Conservation (phyloP, 2,888 invertebrate species). For the Nineta flava region DNA sequence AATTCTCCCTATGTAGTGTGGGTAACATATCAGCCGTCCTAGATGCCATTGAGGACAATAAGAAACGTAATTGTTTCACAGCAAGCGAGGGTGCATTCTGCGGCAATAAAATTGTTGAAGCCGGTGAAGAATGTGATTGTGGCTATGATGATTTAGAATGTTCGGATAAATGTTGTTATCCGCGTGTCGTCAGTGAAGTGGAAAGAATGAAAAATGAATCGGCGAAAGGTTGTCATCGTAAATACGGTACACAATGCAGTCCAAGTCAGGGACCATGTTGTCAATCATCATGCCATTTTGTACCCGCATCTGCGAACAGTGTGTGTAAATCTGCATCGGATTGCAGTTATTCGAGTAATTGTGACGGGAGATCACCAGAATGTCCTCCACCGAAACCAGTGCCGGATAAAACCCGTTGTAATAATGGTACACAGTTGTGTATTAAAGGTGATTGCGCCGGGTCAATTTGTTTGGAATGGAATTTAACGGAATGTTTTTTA, state of each 20-base stretch:
- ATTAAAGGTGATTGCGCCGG: constrained; percentile 84
- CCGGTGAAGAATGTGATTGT: constrained; percentile 95
- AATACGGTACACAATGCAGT: constrained; percentile 68
- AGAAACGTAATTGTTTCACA: constrained; percentile 87
- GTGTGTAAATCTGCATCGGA: constrained; percentile 75
- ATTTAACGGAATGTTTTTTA: constrained; percentile 88
- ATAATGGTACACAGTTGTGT: constrained; percentile 79
- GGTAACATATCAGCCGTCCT: constrained; percentile 90
- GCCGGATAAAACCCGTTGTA: constrained; percentile 85
- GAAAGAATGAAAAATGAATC: constrained; percentile 51
- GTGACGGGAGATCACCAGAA: constrained; percentile 69
- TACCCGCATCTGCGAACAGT: constrained; percentile 42
- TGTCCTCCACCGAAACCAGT: constrained; percentile 76
- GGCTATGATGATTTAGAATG: constrained; percentile 89
- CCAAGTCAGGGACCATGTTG: constrained; percentile 98
- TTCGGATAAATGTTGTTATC: constrained; percentile 85
- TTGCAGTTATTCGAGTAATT: constrained; percentile 76
- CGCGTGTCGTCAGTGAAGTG: constrained; percentile 53
- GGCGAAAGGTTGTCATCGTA: constrained; percentile 67
- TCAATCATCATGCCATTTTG: constrained; percentile 62
- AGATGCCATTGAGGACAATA: constrained; percentile 77
- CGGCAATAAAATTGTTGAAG: constrained; percentile 97
- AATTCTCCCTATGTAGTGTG: constrained; percentile 88
- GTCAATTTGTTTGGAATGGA: constrained; percentile 90
- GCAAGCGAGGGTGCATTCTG: constrained; percentile 92